Evolutionary conservation across 2,888 invertebrate genomes (phyloP).

Genomic region (Spodoptera picta): DNA sequence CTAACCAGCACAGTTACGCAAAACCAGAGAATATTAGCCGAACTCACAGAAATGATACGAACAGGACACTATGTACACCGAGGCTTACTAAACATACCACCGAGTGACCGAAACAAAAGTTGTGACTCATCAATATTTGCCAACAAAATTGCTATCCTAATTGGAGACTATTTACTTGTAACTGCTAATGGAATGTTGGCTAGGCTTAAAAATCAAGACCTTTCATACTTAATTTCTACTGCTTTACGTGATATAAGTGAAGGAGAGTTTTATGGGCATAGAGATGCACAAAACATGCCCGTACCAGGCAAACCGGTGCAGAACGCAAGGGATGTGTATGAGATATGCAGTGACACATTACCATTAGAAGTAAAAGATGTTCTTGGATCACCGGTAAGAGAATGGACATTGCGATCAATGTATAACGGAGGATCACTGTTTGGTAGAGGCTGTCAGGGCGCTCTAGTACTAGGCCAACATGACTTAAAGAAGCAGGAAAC

Average conservation of each 20-base stretch:
- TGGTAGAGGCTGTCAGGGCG: constrained; percentile 94
- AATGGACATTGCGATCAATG: constrained; percentile 92
- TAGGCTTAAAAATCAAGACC: constrained; percentile 90
- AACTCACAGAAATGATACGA: constrained; percentile 96
- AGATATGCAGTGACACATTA: constrained; percentile 75
- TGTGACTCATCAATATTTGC: constrained; percentile 93
- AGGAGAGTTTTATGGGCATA: constrained; percentile 93
- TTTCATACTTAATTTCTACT: constrained; percentile 94
- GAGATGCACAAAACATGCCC: constrained; percentile 93
- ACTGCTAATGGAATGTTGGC: constrained; percentile 95
- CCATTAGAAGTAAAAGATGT: constrained; percentile 77
- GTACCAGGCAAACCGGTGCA: constrained; percentile 89
- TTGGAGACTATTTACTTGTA: constrained; percentile 95
- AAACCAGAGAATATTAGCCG: constrained; percentile 84
- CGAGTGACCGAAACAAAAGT: constrained; percentile 84
- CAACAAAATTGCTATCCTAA: constrained; percentile 95
- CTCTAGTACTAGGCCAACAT: constrained; percentile 92
- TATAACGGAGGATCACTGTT: constrained; percentile 90
- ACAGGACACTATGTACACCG: constrained; percentile 95
- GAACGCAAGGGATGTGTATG: constrained; percentile 64
- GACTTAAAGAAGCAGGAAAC: constrained; percentile 90
- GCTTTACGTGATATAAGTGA: constrained; percentile 94
- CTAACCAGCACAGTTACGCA: constrained; percentile 88
- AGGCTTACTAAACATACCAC: constrained; percentile 84
- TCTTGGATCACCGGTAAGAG: constrained; percentile 89